Percentiles rank a stretch among this genome's conserved stretches.
phyloP scores from a whole-genome alignment of 2,797 vertebrate genomes.

The Apogon talboti region DNA sequence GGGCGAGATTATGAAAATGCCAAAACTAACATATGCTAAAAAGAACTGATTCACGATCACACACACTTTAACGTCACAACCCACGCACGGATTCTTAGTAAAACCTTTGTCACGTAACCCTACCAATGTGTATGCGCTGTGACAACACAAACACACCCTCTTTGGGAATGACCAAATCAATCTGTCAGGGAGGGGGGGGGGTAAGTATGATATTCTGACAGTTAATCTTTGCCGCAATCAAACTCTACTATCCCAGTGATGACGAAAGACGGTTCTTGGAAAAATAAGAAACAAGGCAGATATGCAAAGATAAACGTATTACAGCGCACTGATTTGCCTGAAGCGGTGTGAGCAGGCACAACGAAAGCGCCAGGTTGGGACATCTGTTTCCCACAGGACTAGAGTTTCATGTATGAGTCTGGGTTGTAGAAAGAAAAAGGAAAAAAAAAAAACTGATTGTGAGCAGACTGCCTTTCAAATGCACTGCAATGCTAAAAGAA shows the following conservation, averaged over 20 bases:
- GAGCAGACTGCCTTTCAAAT: conserved; percentile 9
- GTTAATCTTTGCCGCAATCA: conserved; percentile 1
- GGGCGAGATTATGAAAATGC: conserved; percentile 17
- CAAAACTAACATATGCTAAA: conserved; percentile 45
- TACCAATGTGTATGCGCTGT: neutral
- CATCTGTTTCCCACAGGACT: conserved; percentile 43
- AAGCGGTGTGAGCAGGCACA: conserved; percentile 5
- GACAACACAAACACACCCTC: conserved; percentile 34
- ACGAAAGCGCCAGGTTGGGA: neutral
- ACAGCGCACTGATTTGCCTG: neutral
- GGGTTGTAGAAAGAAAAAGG: neutral
- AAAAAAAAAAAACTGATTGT: neutral
- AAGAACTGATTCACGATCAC: conserved; percentile 40
- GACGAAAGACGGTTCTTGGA: neutral
- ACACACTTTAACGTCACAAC: conserved; percentile 41
- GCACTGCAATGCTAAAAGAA: neutral
- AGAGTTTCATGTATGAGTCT: conserved; percentile 32
- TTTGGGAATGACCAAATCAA: conserved; percentile 24
- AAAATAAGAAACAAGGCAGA: neutral
- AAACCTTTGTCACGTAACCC: conserved; percentile 23
- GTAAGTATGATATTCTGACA: neutral
- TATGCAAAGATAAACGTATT: neutral
- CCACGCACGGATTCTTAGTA: conserved; percentile 19
- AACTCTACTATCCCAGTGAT: neutral
- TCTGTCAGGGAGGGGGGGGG: neutral